Percentiles rank a stretch among this genome's conserved stretches.
Evolutionary conservation across 2,888 invertebrate genomes (phyloP).

Genomic region (Acheta domesticus): DNA sequence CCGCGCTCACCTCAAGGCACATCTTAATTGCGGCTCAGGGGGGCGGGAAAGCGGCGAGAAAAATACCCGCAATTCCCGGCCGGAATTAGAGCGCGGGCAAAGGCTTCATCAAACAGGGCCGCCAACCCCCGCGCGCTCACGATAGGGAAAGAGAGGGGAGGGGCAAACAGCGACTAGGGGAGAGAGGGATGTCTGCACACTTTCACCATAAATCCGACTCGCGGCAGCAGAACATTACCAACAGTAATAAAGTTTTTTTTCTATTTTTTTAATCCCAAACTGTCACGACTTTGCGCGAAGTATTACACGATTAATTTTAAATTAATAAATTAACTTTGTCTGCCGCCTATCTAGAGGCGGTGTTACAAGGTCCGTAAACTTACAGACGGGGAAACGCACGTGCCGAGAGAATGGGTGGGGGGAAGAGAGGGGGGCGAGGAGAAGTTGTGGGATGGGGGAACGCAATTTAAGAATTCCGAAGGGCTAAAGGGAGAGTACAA

Average conservation of each 20-base stretch:
- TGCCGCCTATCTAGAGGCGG: not conserved
- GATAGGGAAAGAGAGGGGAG: too few species aligned
- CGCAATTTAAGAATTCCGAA: conserved; percentile 9
- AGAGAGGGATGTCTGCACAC: too few species aligned
- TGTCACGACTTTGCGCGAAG: not conserved
- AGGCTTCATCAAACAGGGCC: too few species aligned
- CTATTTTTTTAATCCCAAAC: not conserved
- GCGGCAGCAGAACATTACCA: too few species aligned
- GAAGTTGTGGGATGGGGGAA: not conserved
- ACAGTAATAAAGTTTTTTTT: not conserved
- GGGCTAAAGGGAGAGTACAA: not conserved
- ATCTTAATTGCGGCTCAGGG: too few species aligned
- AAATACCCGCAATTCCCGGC: too few species aligned
- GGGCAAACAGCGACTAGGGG: too few species aligned
- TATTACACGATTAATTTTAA: conserved; percentile 11
- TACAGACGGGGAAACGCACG: not conserved
- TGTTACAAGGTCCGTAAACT: not conserved
- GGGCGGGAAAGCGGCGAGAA: too few species aligned
- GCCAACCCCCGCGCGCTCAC: too few species aligned
- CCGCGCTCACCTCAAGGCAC: too few species aligned
- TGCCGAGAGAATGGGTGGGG: not conserved
- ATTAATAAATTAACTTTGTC: conserved; percentile 7
- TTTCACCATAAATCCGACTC: too few species aligned
- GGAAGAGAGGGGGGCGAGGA: not conserved
- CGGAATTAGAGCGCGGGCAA: too few species aligned